Percentiles rank a stretch among this genome's conserved stretches.
phyloP scores from a whole-genome alignment of 1,140 invertebrate genomes.

The Notospermus geniculatus region DNA sequence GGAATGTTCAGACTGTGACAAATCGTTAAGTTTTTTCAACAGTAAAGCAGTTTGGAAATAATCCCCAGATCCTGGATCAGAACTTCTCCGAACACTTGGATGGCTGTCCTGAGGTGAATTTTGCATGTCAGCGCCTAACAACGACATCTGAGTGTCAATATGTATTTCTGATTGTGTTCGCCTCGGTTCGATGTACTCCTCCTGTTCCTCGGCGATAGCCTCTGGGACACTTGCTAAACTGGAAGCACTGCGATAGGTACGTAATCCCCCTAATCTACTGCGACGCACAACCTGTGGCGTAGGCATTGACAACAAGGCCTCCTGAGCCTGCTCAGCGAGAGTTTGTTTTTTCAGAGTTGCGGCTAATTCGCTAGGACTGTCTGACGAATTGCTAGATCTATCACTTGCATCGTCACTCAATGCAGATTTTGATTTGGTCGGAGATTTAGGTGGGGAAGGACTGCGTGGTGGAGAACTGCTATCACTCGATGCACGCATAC shows the following conservation, averaged over 20 bases:
- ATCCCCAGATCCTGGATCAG: background rate
- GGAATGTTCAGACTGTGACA: no score
- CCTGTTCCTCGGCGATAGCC: constrained; percentile 33
- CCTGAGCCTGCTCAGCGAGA: no score
- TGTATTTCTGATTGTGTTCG: constrained; percentile 6
- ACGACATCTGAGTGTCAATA: background rate
- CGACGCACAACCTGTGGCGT: background rate
- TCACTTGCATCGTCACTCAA: background rate
- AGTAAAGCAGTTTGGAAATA: background rate
- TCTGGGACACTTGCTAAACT: constrained; percentile 49
- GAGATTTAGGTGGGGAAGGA: background rate
- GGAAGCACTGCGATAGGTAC: constrained; percentile 31
- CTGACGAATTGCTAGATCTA: background rate
- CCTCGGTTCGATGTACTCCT: constrained; percentile 12
- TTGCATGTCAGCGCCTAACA: background rate
- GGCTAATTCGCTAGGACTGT: no score
- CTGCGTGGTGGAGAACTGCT: background rate
- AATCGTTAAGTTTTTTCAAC: no score
- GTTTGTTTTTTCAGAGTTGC: no score
- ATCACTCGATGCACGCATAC: background rate
- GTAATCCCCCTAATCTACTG: background rate
- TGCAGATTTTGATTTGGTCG: background rate
- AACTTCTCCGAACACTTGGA: background rate
- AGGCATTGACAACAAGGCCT: no score
- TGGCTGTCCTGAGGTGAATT: background rate